phyloP scores from a whole-genome alignment of 2,888 invertebrate genomes.

The Lobophora halterata region DNA sequence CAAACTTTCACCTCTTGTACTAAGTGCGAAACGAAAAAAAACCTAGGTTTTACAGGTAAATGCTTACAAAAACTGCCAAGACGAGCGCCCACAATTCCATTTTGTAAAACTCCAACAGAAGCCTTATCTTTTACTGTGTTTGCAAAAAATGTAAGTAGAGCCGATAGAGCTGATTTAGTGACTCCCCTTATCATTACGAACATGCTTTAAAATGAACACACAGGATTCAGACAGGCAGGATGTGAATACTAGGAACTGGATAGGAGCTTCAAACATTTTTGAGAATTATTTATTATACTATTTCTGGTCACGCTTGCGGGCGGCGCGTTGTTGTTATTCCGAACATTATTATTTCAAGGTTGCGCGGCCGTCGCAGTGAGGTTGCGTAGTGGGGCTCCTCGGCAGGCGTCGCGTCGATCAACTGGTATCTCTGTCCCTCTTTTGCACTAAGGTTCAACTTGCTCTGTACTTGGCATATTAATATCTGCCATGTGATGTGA shows the following conservation, averaged over 20 bases:
- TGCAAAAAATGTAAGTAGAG: conserved; percentile 18
- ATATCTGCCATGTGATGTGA: conserved; percentile 63
- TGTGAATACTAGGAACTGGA: conserved; percentile 52
- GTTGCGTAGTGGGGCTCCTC: conserved; percentile 80
- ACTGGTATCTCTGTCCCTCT: conserved; percentile 74
- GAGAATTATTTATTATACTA: conserved; percentile 72
- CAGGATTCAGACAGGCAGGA: conserved; percentile 52
- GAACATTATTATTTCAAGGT: conserved; percentile 82
- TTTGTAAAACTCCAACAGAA: conserved; percentile 12
- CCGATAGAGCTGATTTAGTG: conserved; percentile 14
- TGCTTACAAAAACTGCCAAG: conserved; percentile 10
- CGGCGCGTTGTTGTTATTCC: conserved; percentile 79
- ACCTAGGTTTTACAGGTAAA: conserved; percentile 17
- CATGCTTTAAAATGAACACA: conserved; percentile 28
- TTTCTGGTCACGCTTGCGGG: conserved; percentile 79
- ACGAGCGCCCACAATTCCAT: conserved; percentile 11
- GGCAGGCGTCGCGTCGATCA: conserved; percentile 76
- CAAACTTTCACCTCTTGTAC: conserved; percentile 70
- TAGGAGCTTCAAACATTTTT: conserved; percentile 60
- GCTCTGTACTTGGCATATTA: conserved; percentile 72
- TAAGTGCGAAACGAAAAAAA: conserved; percentile 45
- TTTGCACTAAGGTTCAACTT: conserved; percentile 69
- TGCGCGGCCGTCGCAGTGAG: conserved; percentile 78
- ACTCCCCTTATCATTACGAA: conserved; percentile 13
- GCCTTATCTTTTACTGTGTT: conserved; percentile 17